These are phyloP conservation scores for Callipepla californica DNA, from an alignment of 2,113 vertebrate species.

Conservation along the genomic window DNA sequence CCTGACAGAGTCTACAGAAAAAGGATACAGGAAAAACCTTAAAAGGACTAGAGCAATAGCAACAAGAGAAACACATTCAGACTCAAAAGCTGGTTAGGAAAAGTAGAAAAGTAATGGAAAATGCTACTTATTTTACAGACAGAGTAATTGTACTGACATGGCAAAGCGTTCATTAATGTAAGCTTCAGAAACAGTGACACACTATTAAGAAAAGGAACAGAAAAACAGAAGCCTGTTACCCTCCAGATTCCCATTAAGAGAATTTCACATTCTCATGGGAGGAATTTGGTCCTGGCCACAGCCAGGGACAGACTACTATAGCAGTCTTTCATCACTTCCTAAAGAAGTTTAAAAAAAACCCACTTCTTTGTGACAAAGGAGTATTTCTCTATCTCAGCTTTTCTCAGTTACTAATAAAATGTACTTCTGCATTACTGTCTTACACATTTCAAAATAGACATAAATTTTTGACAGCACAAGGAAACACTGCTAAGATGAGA, in stretches of 20 bases:
- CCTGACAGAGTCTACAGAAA: conserved; percentile 86
- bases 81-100: neutral
- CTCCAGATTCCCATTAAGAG: neutral
- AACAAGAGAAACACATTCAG: neutral
- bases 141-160: neutral
- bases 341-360: neutral
- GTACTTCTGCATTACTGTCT: neutral
- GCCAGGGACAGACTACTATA: neutral
- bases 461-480: neutral
- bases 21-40: conserved; percentile 52
- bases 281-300: neutral
- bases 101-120: neutral
- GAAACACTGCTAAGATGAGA: neutral
- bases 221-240: neutral
- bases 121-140: neutral
- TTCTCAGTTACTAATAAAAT: neutral
- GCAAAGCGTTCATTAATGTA: neutral
- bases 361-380: neutral
- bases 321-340: neutral
- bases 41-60: conserved; percentile 33
- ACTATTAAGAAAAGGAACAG: neutral
- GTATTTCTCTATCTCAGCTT: neutral
- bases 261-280: neutral
- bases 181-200: neutral
- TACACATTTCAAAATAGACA: no score